A percentile compares a stretch with the other conserved stretches of the same genome.
phyloP scores from a whole-genome alignment of 1,140 invertebrate genomes.

The Zaprionus kolodkinae region DNA sequence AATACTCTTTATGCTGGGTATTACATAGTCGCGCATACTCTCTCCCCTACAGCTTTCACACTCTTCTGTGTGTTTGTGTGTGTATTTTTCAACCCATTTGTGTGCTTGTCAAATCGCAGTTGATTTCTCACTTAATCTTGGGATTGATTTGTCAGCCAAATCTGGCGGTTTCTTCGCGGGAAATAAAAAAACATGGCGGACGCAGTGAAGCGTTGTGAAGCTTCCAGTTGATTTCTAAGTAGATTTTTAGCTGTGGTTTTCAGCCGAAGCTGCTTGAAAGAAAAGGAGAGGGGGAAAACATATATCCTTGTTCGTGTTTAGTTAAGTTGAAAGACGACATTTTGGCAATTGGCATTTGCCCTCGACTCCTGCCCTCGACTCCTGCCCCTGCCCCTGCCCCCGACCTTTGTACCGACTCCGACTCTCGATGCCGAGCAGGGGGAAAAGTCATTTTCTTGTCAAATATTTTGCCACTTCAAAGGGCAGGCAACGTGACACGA shows the following conservation, averaged over 20 bases:
- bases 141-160: slow-evolving; percentile 3
- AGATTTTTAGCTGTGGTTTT: not conserved
- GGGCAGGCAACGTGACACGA: slow-evolving; percentile 38
- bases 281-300: not conserved
- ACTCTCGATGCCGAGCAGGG: no score
- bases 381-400: not conserved
- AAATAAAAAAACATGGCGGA: not conserved
- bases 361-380: not conserved
- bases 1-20: no score
- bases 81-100: not conserved
- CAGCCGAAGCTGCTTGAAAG: not conserved
- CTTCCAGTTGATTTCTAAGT: not conserved
- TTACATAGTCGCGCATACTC: no score
- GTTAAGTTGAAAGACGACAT: slow-evolving; percentile 41
- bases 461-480: slow-evolving; percentile 81
- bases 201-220: not conserved
- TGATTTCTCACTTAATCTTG: not conserved
- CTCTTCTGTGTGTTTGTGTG: no score
- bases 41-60: no score
- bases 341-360: slow-evolving; percentile 23
- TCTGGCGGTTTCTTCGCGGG: not conserved
- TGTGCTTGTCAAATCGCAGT: slow-evolving; percentile 5
- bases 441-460: slow-evolving; percentile 74
- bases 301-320: slow-evolving; percentile 24
- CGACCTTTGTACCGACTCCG: not conserved